A percentile compares a stretch with the other conserved stretches of the same genome.
These are phyloP conservation scores for Acronicta leporina DNA, from an alignment of 2,888 invertebrate genomes.

Conservation along the genomic window DNA sequence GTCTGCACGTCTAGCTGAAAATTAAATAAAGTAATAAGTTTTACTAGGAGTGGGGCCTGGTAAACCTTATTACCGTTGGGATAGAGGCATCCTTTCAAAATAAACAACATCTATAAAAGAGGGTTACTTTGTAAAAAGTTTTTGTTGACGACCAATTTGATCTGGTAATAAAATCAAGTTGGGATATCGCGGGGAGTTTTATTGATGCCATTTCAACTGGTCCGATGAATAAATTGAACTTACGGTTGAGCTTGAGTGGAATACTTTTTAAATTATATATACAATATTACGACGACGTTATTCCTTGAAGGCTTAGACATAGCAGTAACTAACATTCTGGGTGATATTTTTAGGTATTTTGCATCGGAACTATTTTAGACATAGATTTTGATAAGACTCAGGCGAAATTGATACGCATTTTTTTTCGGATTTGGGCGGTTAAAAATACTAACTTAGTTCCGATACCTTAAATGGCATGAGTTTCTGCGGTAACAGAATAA, in stretches of 20 bases:
- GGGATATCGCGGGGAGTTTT: conserved; percentile 57
- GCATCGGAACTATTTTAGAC: no score
- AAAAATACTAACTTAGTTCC: no score
- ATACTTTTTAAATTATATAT: background rate
- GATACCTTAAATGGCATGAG: no score
- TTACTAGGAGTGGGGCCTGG: no score
- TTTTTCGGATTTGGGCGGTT: no score
- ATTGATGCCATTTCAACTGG: conserved; percentile 52
- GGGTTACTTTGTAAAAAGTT: conserved; percentile 65
- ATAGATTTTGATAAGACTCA: no score
- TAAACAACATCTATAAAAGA: conserved; percentile 72
- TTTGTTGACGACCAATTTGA: conserved; percentile 68
- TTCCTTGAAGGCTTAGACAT: no score
- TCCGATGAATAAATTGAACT: conserved; percentile 28
- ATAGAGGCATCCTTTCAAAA: conserved; percentile 67
- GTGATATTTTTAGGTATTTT: no score
- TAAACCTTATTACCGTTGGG: conserved; percentile 70
- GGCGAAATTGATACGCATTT: no score
- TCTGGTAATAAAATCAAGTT: conserved; percentile 67
- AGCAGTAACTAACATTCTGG: no score
- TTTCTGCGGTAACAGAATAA: no score
- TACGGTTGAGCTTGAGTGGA: conserved; percentile 13
- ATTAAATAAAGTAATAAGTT: conserved; percentile 72
- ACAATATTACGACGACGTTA: no score
- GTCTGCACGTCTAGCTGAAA: conserved; percentile 46